Evolutionary conservation across 2,888 invertebrate species (phyloP).

Genomic region (Noctua pronuba): DNA sequence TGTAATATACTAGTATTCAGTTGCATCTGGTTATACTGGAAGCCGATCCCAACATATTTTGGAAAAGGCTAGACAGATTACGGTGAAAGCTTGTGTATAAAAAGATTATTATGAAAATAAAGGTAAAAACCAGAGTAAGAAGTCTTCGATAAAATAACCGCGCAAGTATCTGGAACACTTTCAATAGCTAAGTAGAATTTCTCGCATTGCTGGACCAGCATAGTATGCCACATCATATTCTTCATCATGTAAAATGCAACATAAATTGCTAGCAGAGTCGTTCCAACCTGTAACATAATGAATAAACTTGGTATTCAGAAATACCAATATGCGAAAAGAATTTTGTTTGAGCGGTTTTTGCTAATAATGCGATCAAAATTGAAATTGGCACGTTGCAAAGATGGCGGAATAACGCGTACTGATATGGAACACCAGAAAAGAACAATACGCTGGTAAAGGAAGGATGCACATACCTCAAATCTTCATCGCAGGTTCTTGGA

Average conservation of each 20-base stretch:
- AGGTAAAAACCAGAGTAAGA: neutral
- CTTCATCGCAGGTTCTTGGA: too few relatives aligned
- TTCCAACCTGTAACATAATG: conserved; percentile 3
- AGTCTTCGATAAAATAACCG: neutral
- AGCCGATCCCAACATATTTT: neutral
- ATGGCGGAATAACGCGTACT: too few relatives aligned
- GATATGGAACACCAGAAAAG: too few relatives aligned
- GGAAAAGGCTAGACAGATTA: neutral
- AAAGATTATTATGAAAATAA: neutral
- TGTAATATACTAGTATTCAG: neutral
- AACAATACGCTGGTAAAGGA: too few relatives aligned
- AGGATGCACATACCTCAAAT: too few relatives aligned
- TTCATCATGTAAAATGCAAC: conserved; percentile 14
- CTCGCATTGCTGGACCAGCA: conserved; percentile 10
- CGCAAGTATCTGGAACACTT: conserved; percentile 17
- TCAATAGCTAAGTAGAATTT: conserved; percentile 25
- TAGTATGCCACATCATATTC: neutral
- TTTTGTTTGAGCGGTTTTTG: too few relatives aligned
- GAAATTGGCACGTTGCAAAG: too few relatives aligned
- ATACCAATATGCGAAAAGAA: neutral
- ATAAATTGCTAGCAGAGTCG: neutral
- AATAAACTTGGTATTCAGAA: neutral
- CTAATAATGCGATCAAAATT: too few relatives aligned
- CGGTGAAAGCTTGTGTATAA: neutral
- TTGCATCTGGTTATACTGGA: neutral